Percentiles rank a stretch among this genome's conserved stretches.
These are phyloP conservation scores for Brachionus rubens DNA, from an alignment of 1,140 invertebrate genomes.

Conservation along the genomic window DNA sequence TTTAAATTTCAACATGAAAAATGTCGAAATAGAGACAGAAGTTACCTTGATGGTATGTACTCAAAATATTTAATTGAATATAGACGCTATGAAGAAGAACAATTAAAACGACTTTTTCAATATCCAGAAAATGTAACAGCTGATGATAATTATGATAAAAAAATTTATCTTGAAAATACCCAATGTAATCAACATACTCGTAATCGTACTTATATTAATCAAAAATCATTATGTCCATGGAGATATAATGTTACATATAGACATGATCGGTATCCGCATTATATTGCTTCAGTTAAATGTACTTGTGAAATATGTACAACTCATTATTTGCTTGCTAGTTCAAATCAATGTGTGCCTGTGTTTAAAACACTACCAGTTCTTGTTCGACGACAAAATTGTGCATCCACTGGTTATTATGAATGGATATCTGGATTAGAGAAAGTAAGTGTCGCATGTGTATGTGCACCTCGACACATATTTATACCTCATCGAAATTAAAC, in stretches of 20 bases:
- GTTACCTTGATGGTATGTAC: background rate
- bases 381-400: background rate
- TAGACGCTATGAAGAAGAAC: background rate
- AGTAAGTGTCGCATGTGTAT: conserved; percentile 19
- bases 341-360: conserved; percentile 3
- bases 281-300: background rate
- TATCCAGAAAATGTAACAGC: background rate
- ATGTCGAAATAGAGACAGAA: background rate
- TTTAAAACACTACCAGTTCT: background rate
- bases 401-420: background rate
- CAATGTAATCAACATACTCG: background rate
- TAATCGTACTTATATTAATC: background rate
- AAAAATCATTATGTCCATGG: conserved; percentile 18
- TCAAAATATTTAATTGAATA: background rate
- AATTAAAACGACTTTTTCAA: background rate
- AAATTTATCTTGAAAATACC: background rate
- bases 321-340: background rate
- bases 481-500: background rate
- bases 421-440: background rate
- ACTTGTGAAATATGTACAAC: background rate
- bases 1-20: too few species aligned
- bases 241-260: background rate
- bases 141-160: background rate
- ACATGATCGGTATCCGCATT: conserved; percentile 4
- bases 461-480: background rate